Evolutionary conservation across 1,140 invertebrate genomes (phyloP), one percentile per base, ranked within the genome.

Genomic region (Drosophila triauraria): DNA sequence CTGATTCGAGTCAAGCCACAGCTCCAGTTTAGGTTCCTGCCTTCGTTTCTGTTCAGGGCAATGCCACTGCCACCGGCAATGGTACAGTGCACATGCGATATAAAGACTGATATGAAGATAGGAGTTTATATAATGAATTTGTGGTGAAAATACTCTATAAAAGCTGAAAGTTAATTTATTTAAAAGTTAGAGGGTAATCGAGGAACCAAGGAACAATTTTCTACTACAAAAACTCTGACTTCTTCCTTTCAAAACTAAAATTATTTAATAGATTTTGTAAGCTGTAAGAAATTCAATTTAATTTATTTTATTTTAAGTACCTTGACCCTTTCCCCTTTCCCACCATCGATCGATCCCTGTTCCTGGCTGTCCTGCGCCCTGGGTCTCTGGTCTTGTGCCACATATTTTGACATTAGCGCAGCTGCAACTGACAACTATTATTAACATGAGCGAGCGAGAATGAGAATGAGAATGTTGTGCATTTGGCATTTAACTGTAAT

Each of bases 351-450:
- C 32, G 53, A 23, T n/a, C 23, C 25, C 57, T 61, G 70, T 59
- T 43, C 7, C 3, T 50, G 44, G 48, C 74, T 61, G 38, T 35
- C 27, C 40, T 43, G 38, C 15, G 47, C 13, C 43, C 46, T 35
- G 15, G 65, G 35, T 48, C 40, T 38, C 60, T 20, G 59, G 46
- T 62, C 43, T 40, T 69, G 44, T 30, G 60, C 57, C 61, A 78
- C 54, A 80, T 68, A 63, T 54, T 58, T 75, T 63, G 59, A 65
- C 56, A 64, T 64, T 54, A 54, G 40, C 60, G 44, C 83, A 83
- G 68, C 80, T 87, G 83, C 71, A 83, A 77, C 59, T 83, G 83
- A 83, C 83, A 87, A 83, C 76, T 83, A 88, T 88, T 87, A 83
- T 83, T 83, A 87, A 76, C 75, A 75, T 50, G 75, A 50, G 13